Percentiles rank a stretch among this genome's conserved stretches.
Conservation (phyloP, 2,888 invertebrate species). For the Eupsilia transversa region DNA sequence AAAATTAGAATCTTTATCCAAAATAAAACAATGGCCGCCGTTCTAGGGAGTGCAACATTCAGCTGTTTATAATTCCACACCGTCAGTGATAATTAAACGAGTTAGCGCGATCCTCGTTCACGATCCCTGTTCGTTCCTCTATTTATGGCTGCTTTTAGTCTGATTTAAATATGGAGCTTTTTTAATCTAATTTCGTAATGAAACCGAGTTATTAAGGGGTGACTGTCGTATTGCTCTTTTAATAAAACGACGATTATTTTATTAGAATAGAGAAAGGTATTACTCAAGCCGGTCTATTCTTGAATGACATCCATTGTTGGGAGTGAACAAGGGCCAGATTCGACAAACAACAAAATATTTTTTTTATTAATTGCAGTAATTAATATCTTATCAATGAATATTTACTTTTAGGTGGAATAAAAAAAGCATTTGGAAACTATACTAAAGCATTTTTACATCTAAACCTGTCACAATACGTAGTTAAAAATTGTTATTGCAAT, state of each 20-base stretch:
- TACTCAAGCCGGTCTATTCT: neutral
- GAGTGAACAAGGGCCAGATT: neutral
- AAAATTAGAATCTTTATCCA: slow-evolving; percentile 32
- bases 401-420: neutral
- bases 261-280: neutral
- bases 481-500: too few species aligned
- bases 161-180: slow-evolving; percentile 2
- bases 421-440: neutral
- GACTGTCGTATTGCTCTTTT: neutral
- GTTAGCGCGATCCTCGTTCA: slow-evolving; percentile 49
- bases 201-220: neutral
- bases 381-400: neutral
- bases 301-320: neutral
- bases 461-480: too few species aligned
- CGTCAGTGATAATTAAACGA: slow-evolving; percentile 57
- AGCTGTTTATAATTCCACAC: slow-evolving; percentile 58
- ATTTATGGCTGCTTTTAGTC: slow-evolving; percentile 40
- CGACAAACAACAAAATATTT: neutral
- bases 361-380: neutral
- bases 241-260: neutral
- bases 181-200: neutral
- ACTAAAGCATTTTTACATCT: neutral
- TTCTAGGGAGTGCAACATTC: slow-evolving; percentile 21
- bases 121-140: slow-evolving; percentile 17
- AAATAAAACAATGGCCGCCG: slow-evolving; percentile 40